phyloP scores from a whole-genome alignment of 2,797 vertebrate species.

The Clarias laeviceps region DNA sequence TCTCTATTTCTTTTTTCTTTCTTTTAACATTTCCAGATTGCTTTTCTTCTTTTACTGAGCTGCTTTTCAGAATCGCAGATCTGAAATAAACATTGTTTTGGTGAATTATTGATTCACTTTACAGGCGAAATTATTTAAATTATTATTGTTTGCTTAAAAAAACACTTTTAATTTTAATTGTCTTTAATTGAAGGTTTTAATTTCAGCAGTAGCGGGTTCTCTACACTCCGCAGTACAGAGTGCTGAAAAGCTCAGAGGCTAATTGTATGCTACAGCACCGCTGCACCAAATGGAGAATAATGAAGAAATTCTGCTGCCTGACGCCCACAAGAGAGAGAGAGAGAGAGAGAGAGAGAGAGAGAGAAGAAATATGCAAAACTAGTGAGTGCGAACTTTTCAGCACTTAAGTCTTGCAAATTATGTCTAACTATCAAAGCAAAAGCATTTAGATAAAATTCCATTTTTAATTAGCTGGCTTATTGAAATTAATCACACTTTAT shows the following conservation, averaged over 20 bases:
- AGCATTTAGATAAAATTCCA: constrained; percentile 75
- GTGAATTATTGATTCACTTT: constrained; percentile 44
- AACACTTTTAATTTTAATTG: constrained; percentile 75
- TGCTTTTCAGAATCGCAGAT: constrained; percentile 55
- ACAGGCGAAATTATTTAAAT: constrained; percentile 63
- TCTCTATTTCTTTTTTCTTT: constrained; percentile 7
- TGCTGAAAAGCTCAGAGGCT: constrained; percentile 65
- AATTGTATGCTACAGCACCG: constrained; percentile 73
- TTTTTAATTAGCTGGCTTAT: constrained; percentile 80
- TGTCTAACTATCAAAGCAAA: constrained; percentile 72
- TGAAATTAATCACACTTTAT: constrained; percentile 83
- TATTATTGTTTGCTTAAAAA: constrained; percentile 66
- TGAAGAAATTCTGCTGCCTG: constrained; percentile 71
- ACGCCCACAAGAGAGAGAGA: constrained; percentile 53
- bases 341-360: constrained; percentile 59
- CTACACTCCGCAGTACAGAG: constrained; percentile 62
- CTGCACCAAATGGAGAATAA: constrained; percentile 69
- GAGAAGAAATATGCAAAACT: constrained; percentile 66
- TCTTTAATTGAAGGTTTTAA: constrained; percentile 74
- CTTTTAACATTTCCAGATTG: constrained; percentile 59
- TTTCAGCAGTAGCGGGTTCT: constrained; percentile 69
- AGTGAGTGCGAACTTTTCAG: constrained; percentile 70
- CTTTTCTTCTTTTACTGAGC: not conserved
- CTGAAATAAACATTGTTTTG: constrained; percentile 52
- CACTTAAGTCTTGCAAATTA: constrained; percentile 75